Base-by-base conservation (phyloP, 2,888 invertebrate species). In the Mythimna lalbum region DNA sequence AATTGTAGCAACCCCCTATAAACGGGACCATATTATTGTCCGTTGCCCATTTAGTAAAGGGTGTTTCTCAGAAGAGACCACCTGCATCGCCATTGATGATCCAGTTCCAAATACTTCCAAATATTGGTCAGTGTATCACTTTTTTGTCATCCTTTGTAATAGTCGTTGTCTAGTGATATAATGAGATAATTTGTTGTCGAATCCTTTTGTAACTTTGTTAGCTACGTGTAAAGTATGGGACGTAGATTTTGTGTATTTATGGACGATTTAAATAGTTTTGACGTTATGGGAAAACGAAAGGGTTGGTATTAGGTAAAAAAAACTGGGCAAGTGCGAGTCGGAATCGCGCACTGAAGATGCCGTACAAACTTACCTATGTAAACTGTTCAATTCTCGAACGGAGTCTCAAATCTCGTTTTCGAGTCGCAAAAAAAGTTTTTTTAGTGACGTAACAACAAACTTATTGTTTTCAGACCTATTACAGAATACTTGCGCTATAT, bases 61-160 rank as follows among this genome's bases (percentile, higher is more conserved):
- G 91, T 92, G 90, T 83, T 94, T 95, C 95, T 85, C 64, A 89
- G 95, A 95, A 95, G 65, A 86, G 95, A 93, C 95, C 95, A 95
- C 95, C 95, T 86, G 90, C 93, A 91, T 82, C 62, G 94, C 88
- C 88, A 92, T 93, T 93, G 93, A 93, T 92, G 93, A 93, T 92
- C 91, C 90, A 93, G 85, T 91, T 93, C 83, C 81, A 85, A 83
- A 86, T 88, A 87, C 83, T 91, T 92, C 83, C 79, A 84, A 86
- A 86, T 88, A 88, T 85, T 91, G 91, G 90, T 91, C 91, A 91
- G 82, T 90, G 86, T 86, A 83, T 87, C 85, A 83, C 78, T 89
- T 89, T 88, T 86, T 76, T 71, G 73, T 69, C 66, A 69, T 67
- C 64, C 66, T 88, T 89, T 90, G 88, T 88, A 84, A 82, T 83